phyloP scores from a whole-genome alignment of 2,888 invertebrate genomes.

The Lepidocyrtinus sp. region DNA sequence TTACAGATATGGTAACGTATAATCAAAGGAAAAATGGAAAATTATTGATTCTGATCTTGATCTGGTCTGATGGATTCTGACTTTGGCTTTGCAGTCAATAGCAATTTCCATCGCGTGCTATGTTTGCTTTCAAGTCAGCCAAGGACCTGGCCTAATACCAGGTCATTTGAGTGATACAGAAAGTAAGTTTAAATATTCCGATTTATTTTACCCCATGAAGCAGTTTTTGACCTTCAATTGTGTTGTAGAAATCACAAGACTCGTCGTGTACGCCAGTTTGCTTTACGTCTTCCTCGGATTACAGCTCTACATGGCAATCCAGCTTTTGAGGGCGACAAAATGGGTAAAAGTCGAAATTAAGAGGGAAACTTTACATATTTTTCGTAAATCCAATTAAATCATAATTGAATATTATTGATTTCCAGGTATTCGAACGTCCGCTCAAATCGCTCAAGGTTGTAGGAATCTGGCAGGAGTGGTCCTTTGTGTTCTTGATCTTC shows the following conservation, averaged over 20 bases:
- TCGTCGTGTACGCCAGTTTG: conserved; percentile 53
- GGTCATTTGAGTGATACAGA: conserved; percentile 48
- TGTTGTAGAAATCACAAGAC: conserved; percentile 59
- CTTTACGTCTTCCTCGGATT: conserved; percentile 56
- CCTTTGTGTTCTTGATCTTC: conserved; percentile 60
- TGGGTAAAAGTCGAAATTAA: conserved; percentile 41
- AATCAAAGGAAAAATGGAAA: too few relatives aligned
- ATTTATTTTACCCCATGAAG: background rate
- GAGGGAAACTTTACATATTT: background rate
- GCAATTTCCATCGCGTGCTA: conserved; percentile 50
- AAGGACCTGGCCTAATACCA: conserved; percentile 56
- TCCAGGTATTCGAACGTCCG: conserved; percentile 53
- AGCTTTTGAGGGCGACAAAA: conserved; percentile 49
- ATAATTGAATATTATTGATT: background rate
- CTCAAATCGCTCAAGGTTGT: conserved; percentile 49
- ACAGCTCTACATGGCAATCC: conserved; percentile 61
- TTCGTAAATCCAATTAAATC: background rate
- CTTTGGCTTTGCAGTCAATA: conserved; percentile 41
- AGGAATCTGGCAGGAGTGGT: conserved; percentile 64
- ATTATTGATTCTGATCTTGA: too few relatives aligned
- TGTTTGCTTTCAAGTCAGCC: conserved; percentile 51
- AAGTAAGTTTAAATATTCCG: conserved; percentile 46
- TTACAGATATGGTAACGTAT: conserved; percentile 35
- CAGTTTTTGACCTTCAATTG: conserved; percentile 16
- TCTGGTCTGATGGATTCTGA: too few relatives aligned